phyloP scores from a whole-genome alignment of 2,888 invertebrate species.

The Elmis aenea region DNA sequence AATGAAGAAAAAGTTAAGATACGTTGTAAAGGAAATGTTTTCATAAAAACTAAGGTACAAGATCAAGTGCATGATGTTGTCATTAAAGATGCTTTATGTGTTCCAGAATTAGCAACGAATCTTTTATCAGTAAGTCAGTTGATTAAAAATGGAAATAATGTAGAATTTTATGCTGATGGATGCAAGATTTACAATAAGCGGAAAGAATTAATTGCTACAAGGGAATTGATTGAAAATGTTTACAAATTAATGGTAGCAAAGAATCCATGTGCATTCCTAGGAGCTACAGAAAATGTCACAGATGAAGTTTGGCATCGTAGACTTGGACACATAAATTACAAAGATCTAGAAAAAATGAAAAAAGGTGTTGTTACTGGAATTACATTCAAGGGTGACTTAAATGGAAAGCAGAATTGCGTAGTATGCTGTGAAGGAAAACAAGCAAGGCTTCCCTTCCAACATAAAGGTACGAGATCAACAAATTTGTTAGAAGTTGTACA shows the following conservation, averaged over 20 bases:
- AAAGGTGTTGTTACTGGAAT: constrained; percentile 12
- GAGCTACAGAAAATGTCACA: constrained; percentile 1
- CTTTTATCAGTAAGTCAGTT: constrained; percentile 15
- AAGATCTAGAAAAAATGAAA: constrained; percentile 9
- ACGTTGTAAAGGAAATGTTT: constrained; percentile 8
- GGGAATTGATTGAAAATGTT: constrained; percentile 9
- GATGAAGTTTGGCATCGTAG: constrained; percentile 15
- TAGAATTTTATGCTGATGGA: constrained; percentile 3
- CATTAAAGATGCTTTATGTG: constrained; percentile 8
- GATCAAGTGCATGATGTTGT: constrained; percentile 6
- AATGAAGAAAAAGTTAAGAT: constrained; percentile 6
- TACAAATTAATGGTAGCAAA: constrained; percentile 13
- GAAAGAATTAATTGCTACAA: constrained; percentile 9
- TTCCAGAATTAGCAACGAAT: constrained; percentile 13
- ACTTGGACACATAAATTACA: constrained; percentile 12
- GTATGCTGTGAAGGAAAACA: constrained; percentile 30
- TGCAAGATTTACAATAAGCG: constrained; percentile 12
- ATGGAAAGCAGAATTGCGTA: constrained; percentile 16
- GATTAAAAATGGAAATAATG: constrained; percentile 12
- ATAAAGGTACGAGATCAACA: constrained; percentile 17
- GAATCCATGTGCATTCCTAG: neutral
- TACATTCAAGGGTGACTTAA: neutral
- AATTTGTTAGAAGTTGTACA: constrained; percentile 26
- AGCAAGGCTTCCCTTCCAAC: constrained; percentile 26
- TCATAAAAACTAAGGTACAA: constrained; percentile 6